Percentiles rank a stretch among this genome's conserved stretches.
phyloP scores from a whole-genome alignment of 2,888 invertebrate genomes.

The Diarsia rubi region DNA sequence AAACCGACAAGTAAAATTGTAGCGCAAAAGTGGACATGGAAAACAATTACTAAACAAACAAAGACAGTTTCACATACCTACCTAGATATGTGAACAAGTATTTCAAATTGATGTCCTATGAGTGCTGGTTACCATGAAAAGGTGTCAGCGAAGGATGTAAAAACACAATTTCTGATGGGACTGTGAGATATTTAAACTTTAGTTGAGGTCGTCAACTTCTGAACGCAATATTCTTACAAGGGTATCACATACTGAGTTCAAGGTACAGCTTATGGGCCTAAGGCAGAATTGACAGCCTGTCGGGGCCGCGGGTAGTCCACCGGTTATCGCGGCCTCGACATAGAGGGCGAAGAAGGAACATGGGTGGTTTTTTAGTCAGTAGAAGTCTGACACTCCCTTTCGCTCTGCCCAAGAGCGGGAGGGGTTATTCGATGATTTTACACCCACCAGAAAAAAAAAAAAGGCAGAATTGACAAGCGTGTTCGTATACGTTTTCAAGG shows the following conservation, averaged over 20 bases:
- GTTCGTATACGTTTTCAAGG: not conserved
- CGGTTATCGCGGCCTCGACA: too few relatives aligned
- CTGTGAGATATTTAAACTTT: conserved; percentile 23
- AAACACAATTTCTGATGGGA: conserved; percentile 33
- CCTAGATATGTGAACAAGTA: conserved; percentile 12
- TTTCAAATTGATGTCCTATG: conserved; percentile 43
- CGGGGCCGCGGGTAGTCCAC: too few relatives aligned
- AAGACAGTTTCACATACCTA: too few relatives aligned
- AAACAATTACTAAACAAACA: too few relatives aligned
- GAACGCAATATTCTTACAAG: conserved; percentile 11
- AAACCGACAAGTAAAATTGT: too few relatives aligned
- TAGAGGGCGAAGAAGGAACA: too few relatives aligned
- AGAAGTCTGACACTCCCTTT: too few relatives aligned
- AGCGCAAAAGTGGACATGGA: not conserved
- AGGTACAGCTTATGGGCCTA: not conserved
- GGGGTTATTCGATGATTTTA: too few relatives aligned
- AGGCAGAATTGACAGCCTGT: not conserved
- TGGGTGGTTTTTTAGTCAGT: too few relatives aligned
- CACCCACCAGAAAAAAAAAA: too few relatives aligned
- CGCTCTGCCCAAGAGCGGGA: too few relatives aligned
- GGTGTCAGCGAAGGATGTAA: conserved; percentile 3
- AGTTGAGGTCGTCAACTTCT: not conserved
- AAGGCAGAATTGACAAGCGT: not conserved
- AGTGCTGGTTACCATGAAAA: conserved; percentile 18
- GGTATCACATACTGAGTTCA: not conserved